These are phyloP conservation scores for Trachelus stipa DNA, from an alignment of 2,888 invertebrate species.

Conservation along the genomic window DNA sequence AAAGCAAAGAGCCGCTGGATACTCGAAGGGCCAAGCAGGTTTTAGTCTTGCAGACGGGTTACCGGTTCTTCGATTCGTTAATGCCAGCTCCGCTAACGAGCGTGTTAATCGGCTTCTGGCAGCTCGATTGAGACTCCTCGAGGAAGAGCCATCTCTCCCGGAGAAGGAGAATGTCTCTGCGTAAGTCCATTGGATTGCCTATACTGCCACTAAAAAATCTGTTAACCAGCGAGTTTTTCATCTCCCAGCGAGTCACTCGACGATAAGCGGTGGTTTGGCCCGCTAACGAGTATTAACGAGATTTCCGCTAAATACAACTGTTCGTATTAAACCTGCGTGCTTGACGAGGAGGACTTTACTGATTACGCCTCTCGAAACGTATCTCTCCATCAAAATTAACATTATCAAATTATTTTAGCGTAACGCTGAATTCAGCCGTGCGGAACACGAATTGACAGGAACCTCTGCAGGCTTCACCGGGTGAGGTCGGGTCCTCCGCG, in stretches of 20 bases:
- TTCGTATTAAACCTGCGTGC: constrained; percentile 45
- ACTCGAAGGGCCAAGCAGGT: background rate
- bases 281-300: constrained; percentile 39
- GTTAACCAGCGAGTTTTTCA: background rate
- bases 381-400: constrained; percentile 24
- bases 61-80: constrained; percentile 17
- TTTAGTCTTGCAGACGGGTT: constrained; percentile 1
- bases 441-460: constrained; percentile 50
- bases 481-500: constrained; percentile 27
- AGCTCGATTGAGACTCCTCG: constrained; percentile 11
- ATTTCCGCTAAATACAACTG: constrained; percentile 30
- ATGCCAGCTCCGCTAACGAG: constrained; percentile 5
- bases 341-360: constrained; percentile 52
- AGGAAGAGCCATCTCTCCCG: background rate
- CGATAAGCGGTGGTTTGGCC: constrained; percentile 43
- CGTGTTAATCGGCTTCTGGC: background rate
- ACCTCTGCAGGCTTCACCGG: constrained; percentile 43
- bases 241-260: background rate
- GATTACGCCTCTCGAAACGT: constrained; percentile 38
- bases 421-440: constrained; percentile 40
- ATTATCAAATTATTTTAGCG: constrained; percentile 55
- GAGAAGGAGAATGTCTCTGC: background rate
- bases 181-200: background rate
- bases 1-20: background rate
- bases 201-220: background rate